Evolutionary conservation across 2,888 invertebrate species (phyloP), one percentile per base, ranked within the genome.

Genomic region (Acleris literana): DNA sequence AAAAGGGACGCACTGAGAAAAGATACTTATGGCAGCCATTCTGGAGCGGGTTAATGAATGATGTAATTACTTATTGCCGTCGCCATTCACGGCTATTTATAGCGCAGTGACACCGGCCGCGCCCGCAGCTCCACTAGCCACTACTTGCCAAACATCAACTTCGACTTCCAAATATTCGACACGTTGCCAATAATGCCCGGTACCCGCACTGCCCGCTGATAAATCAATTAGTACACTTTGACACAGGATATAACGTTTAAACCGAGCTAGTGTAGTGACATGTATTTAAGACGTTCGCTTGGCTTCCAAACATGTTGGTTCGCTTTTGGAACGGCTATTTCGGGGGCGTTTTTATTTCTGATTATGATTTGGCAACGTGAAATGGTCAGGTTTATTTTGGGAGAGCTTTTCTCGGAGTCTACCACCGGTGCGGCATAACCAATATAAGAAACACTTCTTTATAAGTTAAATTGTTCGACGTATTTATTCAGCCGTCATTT

Each of bases 21-120:
- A 39, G 39, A 39, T 13, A 13, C 39, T 39, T 18, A 39, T 16
- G 54, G 18, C 18, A 20, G 39, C 18, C 48, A 18, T 39, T 46
- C 64, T 64, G 64, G 64, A 64, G 59, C 65, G 55, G 55, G 55
- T 65, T 61, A 72, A 76, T 80, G 80, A 80, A 83, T 84, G 81
- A 83, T 84, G 84, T 84, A 84, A 86, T 84, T 82, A 83, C 76
- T 75, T 74, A 73, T 76, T 75, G 73, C 72, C 72, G 77, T 74
- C 72, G 74, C 82, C 83, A 86, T 85, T 86, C 84, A 83, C 72
- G 71, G 72, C 81, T 86, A 86, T 83, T 79, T 78, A 81, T 85
- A 86, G 69, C 68, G 65, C 61, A 55, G 73, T 70, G 74, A 75
- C 78, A 73, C 64, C 70, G 69, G 63, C 66, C 68, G 70, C 69